Evolutionary conservation across 2,113 vertebrate genomes (phyloP).

Genomic region (Petrocephalus zakoni): DNA sequence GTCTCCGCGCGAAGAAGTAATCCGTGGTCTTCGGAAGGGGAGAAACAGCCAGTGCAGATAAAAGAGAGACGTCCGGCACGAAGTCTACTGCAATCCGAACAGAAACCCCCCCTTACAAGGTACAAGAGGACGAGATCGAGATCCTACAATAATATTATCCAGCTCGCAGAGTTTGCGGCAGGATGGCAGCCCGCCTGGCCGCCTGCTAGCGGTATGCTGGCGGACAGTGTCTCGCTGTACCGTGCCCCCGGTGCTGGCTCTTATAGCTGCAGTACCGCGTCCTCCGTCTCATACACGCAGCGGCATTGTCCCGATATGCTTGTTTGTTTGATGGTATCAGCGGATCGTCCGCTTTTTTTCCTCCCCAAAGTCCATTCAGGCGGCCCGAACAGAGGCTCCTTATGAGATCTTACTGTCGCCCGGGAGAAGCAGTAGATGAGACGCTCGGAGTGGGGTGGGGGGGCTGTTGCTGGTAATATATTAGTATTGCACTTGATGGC

Average conservation of each 20-base stretch:
- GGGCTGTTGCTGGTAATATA: conserved; percentile 7
- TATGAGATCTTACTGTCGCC: conserved; percentile 30
- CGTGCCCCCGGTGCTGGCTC: conserved; percentile 28
- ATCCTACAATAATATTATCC: conserved; percentile 37
- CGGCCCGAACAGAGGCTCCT: conserved; percentile 22
- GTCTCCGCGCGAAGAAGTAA: conserved; percentile 49
- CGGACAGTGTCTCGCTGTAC: conserved; percentile 29
- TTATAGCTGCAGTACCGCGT: conserved; percentile 28
- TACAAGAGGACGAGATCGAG: conserved; percentile 45
- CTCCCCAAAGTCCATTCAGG: conserved; percentile 26
- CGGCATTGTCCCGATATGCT: conserved; percentile 31
- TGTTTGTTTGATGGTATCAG: conserved; percentile 27
- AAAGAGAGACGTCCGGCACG: conserved; percentile 56
- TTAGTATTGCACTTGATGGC: conserved; percentile 37
- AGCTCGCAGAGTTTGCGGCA: conserved; percentile 18
- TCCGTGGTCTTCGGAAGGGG: conserved; percentile 47
- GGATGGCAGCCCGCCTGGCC: conserved; percentile 9
- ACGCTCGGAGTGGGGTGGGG: conserved; percentile 16
- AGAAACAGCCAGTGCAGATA: conserved; percentile 31
- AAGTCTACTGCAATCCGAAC: conserved; percentile 41
- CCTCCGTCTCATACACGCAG: conserved; percentile 33
- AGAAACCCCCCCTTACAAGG: conserved; percentile 36
- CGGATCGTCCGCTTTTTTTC: conserved; percentile 23
- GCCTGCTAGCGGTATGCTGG: conserved; percentile 19
- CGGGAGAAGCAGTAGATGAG: conserved; percentile 35